phyloP scores from a whole-genome alignment of 2,888 invertebrate species.

The Ornithoptera priamus region DNA sequence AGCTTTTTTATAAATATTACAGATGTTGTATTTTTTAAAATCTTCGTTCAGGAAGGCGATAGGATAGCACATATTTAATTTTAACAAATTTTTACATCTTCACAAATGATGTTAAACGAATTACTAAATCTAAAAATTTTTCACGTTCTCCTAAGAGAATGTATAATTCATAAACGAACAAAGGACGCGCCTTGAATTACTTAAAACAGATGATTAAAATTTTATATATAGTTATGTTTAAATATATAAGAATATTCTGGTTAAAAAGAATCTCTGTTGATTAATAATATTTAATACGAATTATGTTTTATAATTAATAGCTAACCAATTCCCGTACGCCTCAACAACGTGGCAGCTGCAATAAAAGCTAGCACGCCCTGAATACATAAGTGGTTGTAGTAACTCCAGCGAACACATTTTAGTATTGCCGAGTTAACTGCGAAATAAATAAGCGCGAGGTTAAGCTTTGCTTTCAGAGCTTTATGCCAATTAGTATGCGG shows the following conservation, averaged over 20 bases:
- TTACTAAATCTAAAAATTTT: no score
- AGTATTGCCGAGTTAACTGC: constrained; percentile 20
- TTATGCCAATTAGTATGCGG: constrained; percentile 8
- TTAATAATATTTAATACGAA: not conserved
- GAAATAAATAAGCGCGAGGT: constrained; percentile 6
- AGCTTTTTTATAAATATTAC: no score
- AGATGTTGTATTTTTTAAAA: no score
- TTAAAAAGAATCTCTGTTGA: not conserved
- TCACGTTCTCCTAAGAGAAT: no score
- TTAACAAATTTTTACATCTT: no score
- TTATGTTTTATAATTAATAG: not conserved
- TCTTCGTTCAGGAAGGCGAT: no score
- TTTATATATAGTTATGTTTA: not conserved
- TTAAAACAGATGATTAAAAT: no score
- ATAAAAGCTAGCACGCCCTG: constrained; percentile 15
- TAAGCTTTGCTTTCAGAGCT: constrained; percentile 3
- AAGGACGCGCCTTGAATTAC: no score
- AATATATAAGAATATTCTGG: not conserved
- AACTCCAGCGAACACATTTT: constrained; percentile 4
- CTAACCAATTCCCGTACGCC: constrained; percentile 8
- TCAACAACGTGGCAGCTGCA: constrained; percentile 6
- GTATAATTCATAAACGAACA: no score
- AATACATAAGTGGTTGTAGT: constrained; percentile 12
- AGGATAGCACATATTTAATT: no score
- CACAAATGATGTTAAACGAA: no score